These are phyloP conservation scores for Gymnocephalus cernua DNA, from an alignment of 2,113 vertebrate genomes.

Conservation along the genomic window DNA sequence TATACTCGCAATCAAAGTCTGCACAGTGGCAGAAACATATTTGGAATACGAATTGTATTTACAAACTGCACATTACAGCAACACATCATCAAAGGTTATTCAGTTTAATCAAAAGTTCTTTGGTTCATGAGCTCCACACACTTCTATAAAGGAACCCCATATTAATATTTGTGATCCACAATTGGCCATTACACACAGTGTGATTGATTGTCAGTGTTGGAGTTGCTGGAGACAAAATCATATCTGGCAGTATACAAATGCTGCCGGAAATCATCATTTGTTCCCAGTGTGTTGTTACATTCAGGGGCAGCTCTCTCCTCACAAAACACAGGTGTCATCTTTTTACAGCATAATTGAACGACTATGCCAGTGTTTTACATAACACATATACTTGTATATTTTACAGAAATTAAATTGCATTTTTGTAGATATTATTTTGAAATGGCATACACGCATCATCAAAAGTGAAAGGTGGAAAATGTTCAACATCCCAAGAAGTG, in stretches of 20 bases:
- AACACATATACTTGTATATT: background rate
- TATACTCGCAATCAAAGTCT: conserved; percentile 23
- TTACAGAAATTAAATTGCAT: background rate
- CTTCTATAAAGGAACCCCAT: conserved; percentile 6
- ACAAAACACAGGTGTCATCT: background rate
- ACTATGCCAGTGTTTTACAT: background rate
- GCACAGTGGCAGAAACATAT: background rate
- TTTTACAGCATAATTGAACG: background rate
- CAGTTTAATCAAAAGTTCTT: conserved; percentile 1
- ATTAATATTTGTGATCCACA: conserved; percentile 11
- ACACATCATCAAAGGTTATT: background rate
- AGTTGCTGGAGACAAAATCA: conserved; percentile 6
- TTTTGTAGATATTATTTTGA: background rate
- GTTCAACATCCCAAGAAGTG: background rate
- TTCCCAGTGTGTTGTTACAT: background rate
- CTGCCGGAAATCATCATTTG: background rate
- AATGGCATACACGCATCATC: background rate
- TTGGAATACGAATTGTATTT: conserved; percentile 25
- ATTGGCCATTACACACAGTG: background rate
- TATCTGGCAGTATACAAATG: background rate
- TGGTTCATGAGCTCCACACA: background rate
- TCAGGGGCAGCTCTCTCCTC: background rate
- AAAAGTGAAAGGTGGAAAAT: background rate
- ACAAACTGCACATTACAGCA: background rate
- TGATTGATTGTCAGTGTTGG: conserved; percentile 1